Evolutionary conservation across 2,113 vertebrate species (phyloP), one percentile per base, ranked within the genome.

Genomic region (Notarius lentiginosus): DNA sequence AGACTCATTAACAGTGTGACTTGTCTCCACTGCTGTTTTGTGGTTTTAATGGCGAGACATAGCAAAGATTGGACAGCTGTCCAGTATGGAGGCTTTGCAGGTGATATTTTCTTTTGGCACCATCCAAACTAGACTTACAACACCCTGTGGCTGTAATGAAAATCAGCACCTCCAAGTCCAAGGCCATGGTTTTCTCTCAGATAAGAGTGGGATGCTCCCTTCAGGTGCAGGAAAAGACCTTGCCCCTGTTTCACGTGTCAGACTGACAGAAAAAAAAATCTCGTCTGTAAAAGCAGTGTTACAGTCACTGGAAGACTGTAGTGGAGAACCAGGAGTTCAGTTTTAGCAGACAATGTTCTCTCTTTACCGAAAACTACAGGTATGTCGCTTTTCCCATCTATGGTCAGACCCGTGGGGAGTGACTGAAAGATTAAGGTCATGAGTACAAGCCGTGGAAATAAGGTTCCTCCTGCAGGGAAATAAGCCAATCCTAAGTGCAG

Each of bases 381-480:
- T 72, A 24, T 61, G 27, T 34, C n/a, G 6, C 12, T 70, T 7
- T 30, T 34, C 30, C 34, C 68, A 41, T 34, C 14, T 70, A 34
- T 70, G 70, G 34, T 47, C 70, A 72, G 34, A 3, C 34, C 17
- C 47, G 70, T 47, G 9, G 17, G 70, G 34, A 68, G 66, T 72
- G 70, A 72, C 30, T 41, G 30, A 72, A 47, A 47, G 17, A 72
- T 20, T 72, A 75, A 75, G 72, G 72, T 47, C 41, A 49, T 75
- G 72, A 75, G 17, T 49, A 75, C 72, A 49, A 41, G 72, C 41
- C 2, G 18, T 22, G 8, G 2, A 47, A 73, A 73, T 47, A 30
- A 72, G 70, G 70, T 72, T 41, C 34, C 70, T 72, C 30, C 70
- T 41, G 70, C 70, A 18, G 27, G 66, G 66, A 68, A 68, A 68